Evolutionary conservation across 2,797 vertebrate species (phyloP), one percentile per base, ranked within the genome.

Genomic region (Syngnathus rostellatus): DNA sequence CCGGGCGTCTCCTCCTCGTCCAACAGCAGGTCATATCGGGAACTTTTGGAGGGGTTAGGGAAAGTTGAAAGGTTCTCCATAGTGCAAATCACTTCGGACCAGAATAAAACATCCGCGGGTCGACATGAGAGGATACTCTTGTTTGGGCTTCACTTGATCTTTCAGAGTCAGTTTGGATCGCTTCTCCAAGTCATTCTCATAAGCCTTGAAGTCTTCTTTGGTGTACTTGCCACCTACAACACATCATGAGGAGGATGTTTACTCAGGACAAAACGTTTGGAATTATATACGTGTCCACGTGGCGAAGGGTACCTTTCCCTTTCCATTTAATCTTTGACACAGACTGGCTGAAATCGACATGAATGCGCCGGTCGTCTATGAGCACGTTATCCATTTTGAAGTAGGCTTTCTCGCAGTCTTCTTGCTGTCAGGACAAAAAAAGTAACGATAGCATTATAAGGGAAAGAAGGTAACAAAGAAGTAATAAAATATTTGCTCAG

Each of bases 381-480:
- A 99, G 91, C 19, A 99, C 97, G 0, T 99, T 99, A 87, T 99
- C 97, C 97, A 99, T 99, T 84, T 98, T 98, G 80, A 99, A 98
- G 81, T 93, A 99, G 0, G 97, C 97, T 85, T 98, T 98, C 82
- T 98, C 97, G 85, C 97, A 99, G 72, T 99, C 96, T 82, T 98
- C 95, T 75, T 97, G 93, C 97, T 99, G 83, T 6, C 72, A 45
- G 66, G 19, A 40, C 19, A 21, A 61, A 23, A 23, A 14, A 63
- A 2, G 10, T 0, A 11, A 31, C 3, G 31, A 31, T 31, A 31
- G 31, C 31, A 31, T 31, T 31, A 31, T 31, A 31, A 31, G 31
- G 31, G 23, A 23, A 23, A 23, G 23, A 1, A 23, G 23, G 23
- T 31, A 31, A 31, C 31, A 31, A 31, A 31, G 31, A 31, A 31